Evolutionary conservation across 1,140 invertebrate species (phyloP), one percentile per base, ranked within the genome.

Genomic region (Rhizoglyphus robini): DNA sequence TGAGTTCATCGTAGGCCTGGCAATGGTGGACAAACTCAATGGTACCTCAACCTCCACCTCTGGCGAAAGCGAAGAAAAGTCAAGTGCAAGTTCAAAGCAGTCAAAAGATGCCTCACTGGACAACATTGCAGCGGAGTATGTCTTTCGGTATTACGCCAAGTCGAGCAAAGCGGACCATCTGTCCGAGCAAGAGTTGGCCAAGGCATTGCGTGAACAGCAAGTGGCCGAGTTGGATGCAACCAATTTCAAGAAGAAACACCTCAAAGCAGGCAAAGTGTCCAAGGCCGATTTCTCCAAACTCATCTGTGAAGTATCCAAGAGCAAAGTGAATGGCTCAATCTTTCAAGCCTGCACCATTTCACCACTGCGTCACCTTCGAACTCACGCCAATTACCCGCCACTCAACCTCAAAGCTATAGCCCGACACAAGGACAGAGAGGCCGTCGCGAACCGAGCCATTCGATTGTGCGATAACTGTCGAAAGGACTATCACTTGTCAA

Each of bases 1-100:
- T 32, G 80, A 81, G 49, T 71, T 80, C 27, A 67, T 81, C 48
- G 67, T 75, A 25, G 81, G 80, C 8, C 58, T 82, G 8, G 79
- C 80, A 20, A 78, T 77, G 3, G 73, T 81, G 66, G 81, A 82
- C 29, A 51, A 27, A 27, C 13, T 51, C 3, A 4, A 20, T 51
- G 23, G 23, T 25, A 20, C 48, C 13, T 20, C n/a, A 2, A 27
- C 4, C 13, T 51, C 48, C 15, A 13, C 4, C 18, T 11, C 48
- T 1, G 48, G 23, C 15, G 3, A 3, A 20, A 23, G 11, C 11
- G 25, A 5, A 20, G 23, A 46, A 46, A 46, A 3, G 18, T 46
- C 41, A 46, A 46, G 8, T 46, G 41, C 18, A 3, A 8, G 23
- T 46, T 8, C 36, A 11, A 18, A 8, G 18, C 36, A 8, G 18